phyloP scores from a whole-genome alignment of 23 tunicate genomes.

The Diplosoma virens region DNA sequence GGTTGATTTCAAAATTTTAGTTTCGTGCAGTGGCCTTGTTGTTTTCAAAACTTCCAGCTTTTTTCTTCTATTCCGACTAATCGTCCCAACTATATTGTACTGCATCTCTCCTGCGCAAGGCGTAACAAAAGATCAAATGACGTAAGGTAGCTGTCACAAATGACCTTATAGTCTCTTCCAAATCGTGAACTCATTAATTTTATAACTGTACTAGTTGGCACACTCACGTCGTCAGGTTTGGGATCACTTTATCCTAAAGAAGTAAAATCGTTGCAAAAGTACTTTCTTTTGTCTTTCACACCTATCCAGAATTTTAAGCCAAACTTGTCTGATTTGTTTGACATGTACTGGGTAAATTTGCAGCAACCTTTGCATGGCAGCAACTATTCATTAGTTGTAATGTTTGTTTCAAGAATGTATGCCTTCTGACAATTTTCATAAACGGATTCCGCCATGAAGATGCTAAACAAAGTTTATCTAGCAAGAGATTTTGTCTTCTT shows the following conservation, averaged over 20 bases:
- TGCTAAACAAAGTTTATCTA: neutral
- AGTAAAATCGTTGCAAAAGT: neutral
- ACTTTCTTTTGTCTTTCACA: too few species aligned
- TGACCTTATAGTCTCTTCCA: neutral
- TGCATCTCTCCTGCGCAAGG: too few species aligned
- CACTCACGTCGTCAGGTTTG: too few species aligned
- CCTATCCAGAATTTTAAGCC: too few species aligned
- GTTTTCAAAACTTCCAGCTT: neutral
- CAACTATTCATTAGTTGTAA: neutral
- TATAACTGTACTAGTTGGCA: too few species aligned
- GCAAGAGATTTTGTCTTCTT: neutral
- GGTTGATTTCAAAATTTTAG: too few species aligned
- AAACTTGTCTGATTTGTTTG: too few species aligned
- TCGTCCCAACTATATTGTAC: neutral
- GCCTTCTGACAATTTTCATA: neutral
- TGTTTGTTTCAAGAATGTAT: neutral
- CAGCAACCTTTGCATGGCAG: neutral
- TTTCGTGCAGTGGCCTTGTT: too few species aligned
- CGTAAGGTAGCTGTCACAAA: neutral
- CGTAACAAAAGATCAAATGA: neutral
- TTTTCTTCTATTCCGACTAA: neutral
- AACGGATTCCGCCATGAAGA: neutral
- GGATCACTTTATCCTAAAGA: too few species aligned
- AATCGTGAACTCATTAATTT: neutral
- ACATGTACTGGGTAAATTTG: too few species aligned